Evolutionary conservation across 30 jellyfish, hydroid and myxozoan genomes (phyloP), one percentile per base, ranked within the genome.

Genomic region (Pseudorhiza aurosa): DNA sequence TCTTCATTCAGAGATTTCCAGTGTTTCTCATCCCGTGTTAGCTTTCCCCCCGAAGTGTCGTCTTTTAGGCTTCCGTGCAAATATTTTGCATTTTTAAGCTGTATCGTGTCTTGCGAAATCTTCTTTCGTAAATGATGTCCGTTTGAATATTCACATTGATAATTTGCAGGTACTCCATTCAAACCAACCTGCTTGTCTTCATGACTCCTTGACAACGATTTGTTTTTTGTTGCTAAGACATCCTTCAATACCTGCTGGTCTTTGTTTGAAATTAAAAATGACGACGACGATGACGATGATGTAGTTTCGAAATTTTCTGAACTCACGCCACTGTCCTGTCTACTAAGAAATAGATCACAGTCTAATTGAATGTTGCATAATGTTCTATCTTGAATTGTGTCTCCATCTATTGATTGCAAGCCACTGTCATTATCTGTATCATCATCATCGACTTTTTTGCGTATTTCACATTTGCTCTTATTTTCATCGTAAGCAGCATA

Each of bases 371-470:
- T 9, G 26, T 27, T 36, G 59, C 43, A 70, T 0, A 36, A 21
- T 1, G 17, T 35, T 21, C 33, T 39, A 4, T 84, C 95, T 33
- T 51, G 82, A 14, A 84, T 65, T 0, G 77, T 33, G 43, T 84
- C 95, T 56, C 86, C 95, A 33, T 72, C 95, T 15, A 84, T 71
- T 46, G 95, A 84, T 8, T 62, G 88, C 33, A 84, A 21, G 5
- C 95, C 95, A 62, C 95, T 84, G 46, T 84, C 95, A 3, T 57
- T 71, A 42, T 84, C 95, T 22, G 87, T 68, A 31, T 84, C 95
- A 33, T 57, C 50, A 0, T 70, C 87, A 11, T 71, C 85, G 22
- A 40, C 57, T n/a, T 72, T 71, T 21, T 56, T 51, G 28, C 39
- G 71, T 15, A 49, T n/a, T 17, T 71, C 81, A 30, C 64, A 25